Evolutionary conservation across 2,113 vertebrate genomes (phyloP).

Genomic region (Paradoxurus hermaphroditus): DNA sequence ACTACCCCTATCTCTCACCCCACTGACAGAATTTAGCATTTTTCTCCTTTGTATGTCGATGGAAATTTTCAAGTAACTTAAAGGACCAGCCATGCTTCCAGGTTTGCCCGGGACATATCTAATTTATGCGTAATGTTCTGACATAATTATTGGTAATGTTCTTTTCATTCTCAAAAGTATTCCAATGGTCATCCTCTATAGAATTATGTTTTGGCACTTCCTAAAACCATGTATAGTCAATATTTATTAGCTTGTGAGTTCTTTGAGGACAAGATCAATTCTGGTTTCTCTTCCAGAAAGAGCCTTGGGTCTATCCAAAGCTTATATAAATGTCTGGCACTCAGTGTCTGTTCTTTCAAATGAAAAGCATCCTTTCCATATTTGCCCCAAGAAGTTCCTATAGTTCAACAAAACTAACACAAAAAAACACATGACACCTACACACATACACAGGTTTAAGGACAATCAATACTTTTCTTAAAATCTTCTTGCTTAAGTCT

Average conservation of each 20-base stretch:
- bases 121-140: neutral
- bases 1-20: neutral
- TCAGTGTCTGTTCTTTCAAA: neutral
- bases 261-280: slow-evolving; percentile 3
- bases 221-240: neutral
- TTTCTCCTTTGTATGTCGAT: neutral
- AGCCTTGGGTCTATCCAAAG: too few species aligned
- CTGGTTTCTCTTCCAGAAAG: neutral
- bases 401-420: neutral
- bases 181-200: neutral
- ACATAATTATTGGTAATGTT: neutral
- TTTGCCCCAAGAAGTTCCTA: neutral
- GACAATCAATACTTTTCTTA: neutral
- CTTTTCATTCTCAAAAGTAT: neutral
- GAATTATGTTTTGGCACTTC: neutral
- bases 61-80: slow-evolving; percentile 10
- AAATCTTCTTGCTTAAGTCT: neutral
- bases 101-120: neutral
- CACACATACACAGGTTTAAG: neutral
- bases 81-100: neutral
- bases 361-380: neutral
- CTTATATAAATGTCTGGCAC: neutral
- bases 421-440: neutral
- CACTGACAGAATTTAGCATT: neutral
- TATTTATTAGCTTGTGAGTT: neutral